Base-by-base conservation (phyloP, 2,888 invertebrate species). In the Eilema sororculum region DNA sequence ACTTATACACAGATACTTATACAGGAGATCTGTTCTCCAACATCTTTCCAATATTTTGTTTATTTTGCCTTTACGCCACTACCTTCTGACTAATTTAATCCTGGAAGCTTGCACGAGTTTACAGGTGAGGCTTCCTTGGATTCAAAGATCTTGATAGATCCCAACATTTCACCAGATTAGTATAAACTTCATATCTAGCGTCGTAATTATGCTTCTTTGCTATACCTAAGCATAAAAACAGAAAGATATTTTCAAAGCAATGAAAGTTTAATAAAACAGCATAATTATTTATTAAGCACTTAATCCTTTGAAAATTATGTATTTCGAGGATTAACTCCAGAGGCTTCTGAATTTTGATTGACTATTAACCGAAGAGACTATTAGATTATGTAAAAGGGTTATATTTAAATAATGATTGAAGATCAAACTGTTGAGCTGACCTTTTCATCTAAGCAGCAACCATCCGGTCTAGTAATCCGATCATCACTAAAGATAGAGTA, bases 271-370 rank as follows among this genome's bases (percentile, higher is more conserved):
- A 65, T 56, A 57, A 65, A 46, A 46, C 46, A 46, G 52, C n/a
- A n/a, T 52, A n/a, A 6, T n/a, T 52, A 52, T 9, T 52, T 52
- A 52, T 52, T n/a, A 1, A 25, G 66, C 62, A 28, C 20, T 70
- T 62, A 37, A 74, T 70, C 60, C 66, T 41, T 65, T 52, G 33
- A 66, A 71, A 71, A 75, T 71, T 12, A 78, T 63, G 58, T 30
- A 52, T 41, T 25, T 25, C 24, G 20, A 20, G 20, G 57, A 30
- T 52, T 37, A 28, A 69, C 12, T 52, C 52, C 52, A n/a, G 9
- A n/a, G 52, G 52, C 25, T 75, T 72, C 63, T 60, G 72, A 74
- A 77, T 76, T 79, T 61, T 71, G 69, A 77, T 77, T 67, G 60
- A 61, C 69, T 28, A 75, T 79, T 77, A 75, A 58, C 75, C 8